A percentile compares a stretch with the other conserved stretches of the same genome.
These are phyloP conservation scores for Coryphaenoides rupestris DNA, from an alignment of 2,113 vertebrate genomes.

Conservation along the genomic window DNA sequence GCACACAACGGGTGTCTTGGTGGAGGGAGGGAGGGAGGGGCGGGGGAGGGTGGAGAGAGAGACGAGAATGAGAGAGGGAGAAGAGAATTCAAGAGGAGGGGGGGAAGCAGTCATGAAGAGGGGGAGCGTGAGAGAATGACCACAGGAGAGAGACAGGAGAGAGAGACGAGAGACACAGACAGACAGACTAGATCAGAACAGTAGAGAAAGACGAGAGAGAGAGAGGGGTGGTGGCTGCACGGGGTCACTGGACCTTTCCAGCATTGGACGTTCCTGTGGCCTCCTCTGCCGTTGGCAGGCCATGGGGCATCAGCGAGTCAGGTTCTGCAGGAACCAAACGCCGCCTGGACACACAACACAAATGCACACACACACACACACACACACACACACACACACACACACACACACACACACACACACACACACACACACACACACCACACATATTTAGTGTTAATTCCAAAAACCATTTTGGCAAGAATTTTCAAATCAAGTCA, in stretches of 20 bases:
- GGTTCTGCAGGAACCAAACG: conserved; percentile 95
- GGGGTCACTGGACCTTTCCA: conserved; percentile 87
- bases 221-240: conserved; percentile 22
- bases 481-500: no score
- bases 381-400: no score
- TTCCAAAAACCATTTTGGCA: no score
- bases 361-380: conserved; percentile 1
- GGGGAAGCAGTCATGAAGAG: no score
- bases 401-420: no score
- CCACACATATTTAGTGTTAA: no score
- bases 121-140: no score
- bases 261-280: conserved; percentile 75
- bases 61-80: not conserved
- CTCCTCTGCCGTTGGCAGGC: conserved; percentile 77
- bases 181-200: not conserved
- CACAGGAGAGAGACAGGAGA: not conserved
- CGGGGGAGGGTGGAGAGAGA: conserved; percentile 15
- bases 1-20: conserved; percentile 87
- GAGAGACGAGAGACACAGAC: not conserved
- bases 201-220: conserved; percentile 12
- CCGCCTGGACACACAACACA: conserved; percentile 77
- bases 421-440: not conserved
- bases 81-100: no score
- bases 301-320: conserved; percentile 92
- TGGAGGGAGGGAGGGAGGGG: conserved; percentile 12